These are phyloP conservation scores for Melanotaenia duboulayi DNA, from an alignment of 2,113 vertebrate genomes.

Conservation along the genomic window DNA sequence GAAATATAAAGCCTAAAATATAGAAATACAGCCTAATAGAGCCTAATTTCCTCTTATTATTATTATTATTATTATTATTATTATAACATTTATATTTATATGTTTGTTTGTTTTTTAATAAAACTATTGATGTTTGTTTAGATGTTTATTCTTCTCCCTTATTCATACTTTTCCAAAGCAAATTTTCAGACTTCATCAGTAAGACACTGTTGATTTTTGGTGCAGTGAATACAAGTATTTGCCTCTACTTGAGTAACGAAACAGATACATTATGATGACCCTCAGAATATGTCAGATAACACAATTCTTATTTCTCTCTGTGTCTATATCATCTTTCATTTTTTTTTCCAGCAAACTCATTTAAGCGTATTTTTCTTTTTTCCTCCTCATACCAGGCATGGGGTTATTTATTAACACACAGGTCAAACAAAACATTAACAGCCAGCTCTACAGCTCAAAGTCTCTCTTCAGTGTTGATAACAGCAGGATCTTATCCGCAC, in stretches of 20 bases:
- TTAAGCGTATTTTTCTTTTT: slow-evolving; percentile 15
- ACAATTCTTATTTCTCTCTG: neutral
- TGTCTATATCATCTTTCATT: neutral
- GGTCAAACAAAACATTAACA: slow-evolving; percentile 37
- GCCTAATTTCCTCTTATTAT: no score
- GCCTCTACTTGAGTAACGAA: no score
- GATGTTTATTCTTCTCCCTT: neutral
- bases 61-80: no score
- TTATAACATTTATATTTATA: no score
- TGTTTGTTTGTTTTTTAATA: no score
- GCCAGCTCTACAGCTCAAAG: slow-evolving; percentile 26
- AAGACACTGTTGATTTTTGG: neutral
- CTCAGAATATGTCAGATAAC: neutral
- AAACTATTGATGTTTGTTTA: neutral
- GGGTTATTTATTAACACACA: slow-evolving; percentile 57
- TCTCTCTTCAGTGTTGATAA: slow-evolving; percentile 49
- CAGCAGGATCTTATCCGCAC: neutral
- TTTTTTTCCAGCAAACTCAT: neutral
- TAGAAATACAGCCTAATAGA: no score
- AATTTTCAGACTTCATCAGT: neutral
- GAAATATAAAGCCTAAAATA: no score
- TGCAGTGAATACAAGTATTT: neutral
- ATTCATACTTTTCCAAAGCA: no score
- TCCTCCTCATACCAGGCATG: slow-evolving; percentile 1
- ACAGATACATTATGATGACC: neutral